Percentiles rank a stretch among this genome's conserved stretches.
phyloP scores from a whole-genome alignment of 2,113 vertebrate genomes.

The Takifugu flavidus region DNA sequence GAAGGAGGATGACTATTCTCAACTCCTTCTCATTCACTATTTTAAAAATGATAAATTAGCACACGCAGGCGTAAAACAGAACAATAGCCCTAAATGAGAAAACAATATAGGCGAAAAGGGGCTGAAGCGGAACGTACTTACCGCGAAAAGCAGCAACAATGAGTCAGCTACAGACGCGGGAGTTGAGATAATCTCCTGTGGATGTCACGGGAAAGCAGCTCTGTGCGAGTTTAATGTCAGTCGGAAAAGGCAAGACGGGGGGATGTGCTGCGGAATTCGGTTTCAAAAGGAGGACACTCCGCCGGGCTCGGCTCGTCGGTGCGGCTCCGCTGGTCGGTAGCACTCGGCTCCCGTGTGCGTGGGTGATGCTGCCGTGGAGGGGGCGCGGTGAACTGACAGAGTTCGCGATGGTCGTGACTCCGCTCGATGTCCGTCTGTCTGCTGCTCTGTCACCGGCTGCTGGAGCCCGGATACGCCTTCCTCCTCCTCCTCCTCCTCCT shows the following conservation, averaged over 20 bases:
- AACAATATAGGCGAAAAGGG: neutral
- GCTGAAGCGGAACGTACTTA: slow-evolving; percentile 39
- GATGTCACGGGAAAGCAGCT: slow-evolving; percentile 15
- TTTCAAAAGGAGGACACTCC: slow-evolving; percentile 30
- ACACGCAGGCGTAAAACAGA: neutral
- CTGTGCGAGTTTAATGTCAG: neutral
- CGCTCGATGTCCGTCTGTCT: slow-evolving; percentile 12
- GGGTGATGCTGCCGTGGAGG: slow-evolving; percentile 20
- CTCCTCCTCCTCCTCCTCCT: slow-evolving; percentile 19
- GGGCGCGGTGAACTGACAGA: slow-evolving; percentile 1
- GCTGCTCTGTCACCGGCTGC: slow-evolving; percentile 58
- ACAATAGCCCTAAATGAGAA: neutral
- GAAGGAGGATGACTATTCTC: slow-evolving; percentile 9
- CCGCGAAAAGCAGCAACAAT: slow-evolving; percentile 36
- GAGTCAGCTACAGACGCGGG: slow-evolving; percentile 38
- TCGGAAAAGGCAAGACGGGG: slow-evolving; percentile 1
- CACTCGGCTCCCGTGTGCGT: too few species aligned
- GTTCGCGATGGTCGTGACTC: slow-evolving; percentile 24
- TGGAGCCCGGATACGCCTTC: slow-evolving; percentile 73
- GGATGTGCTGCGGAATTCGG: neutral
- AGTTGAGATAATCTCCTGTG: slow-evolving; percentile 32
- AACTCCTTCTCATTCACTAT: neutral
- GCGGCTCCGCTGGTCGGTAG: slow-evolving; percentile 1
- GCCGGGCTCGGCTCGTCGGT: slow-evolving; percentile 9
- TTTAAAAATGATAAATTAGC: neutral